Evolutionary conservation across 2,888 invertebrate species (phyloP), one percentile per base, ranked within the genome.

Genomic region (Zonitis immaculata): DNA sequence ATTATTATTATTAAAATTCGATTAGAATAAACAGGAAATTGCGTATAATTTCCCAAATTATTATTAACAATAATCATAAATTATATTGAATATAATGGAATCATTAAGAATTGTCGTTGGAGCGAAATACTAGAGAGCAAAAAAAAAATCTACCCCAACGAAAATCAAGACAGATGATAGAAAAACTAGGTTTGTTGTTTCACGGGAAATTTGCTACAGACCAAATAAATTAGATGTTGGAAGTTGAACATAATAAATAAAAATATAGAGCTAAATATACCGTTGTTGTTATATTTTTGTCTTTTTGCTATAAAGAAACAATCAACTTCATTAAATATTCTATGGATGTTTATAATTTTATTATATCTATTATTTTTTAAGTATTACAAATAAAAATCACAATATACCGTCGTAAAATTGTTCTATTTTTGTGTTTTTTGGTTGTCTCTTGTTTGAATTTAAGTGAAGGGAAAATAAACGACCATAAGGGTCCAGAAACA

Each of bases 401-500:
- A 32, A 7, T n/a, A n/a, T n/a, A 1, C 8, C 4, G 14, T 14
- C 32, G 32, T 49, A 42, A 49, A 53, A 49, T 49, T 18, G 39
- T 54, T 22, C 6, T 8, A 5, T 8, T 2, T 27, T 6, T 6
- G 27, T n/a, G 18, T n/a, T 39, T 39, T 11, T 39, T 16, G 39
- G 39, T 4, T 3, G 39, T 6, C 3, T 16, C 3, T 39, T 6
- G 32, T 32, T 14, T 32, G 14, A 8, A 5, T 32, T 20, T 20
- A 20, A 20, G 39, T 26, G 42, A 22, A 25, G 14, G 7, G 20
- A n/a, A 39, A 47, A 27, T 28, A 48, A 57, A 57, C 52, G 51
- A 57, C 51, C 52, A 51, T 56, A 22, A 53, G 62, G 57, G 54
- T 56, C 54, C 51, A 47, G 58, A 39, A 60, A 56, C 59, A 57